These are phyloP conservation scores for Acanthochromis polyacanthus DNA, from an alignment of 2,113 vertebrate species.

Conservation along the genomic window DNA sequence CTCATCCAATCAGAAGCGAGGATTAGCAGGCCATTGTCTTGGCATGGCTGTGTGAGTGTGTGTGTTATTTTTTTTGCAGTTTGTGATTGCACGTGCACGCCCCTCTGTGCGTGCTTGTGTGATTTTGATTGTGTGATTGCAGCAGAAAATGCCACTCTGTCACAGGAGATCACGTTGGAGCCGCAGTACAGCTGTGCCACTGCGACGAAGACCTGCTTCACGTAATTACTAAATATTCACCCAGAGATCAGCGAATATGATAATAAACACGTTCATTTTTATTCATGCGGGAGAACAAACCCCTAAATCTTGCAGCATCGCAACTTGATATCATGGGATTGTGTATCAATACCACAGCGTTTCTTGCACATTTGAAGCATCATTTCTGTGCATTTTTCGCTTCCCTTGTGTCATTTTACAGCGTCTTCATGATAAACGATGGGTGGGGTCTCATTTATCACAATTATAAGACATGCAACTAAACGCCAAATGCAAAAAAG, in stretches of 20 bases:
- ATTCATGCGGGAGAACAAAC: background rate
- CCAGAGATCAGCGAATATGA: conserved; percentile 16
- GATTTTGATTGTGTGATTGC: conserved; percentile 9
- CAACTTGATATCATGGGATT: too few species aligned
- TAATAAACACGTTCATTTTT: too few species aligned
- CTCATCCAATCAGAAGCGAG: conserved; percentile 74
- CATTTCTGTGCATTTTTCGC: too few species aligned
- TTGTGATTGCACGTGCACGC: conserved; percentile 8
- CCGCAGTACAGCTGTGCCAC: conserved; percentile 49
- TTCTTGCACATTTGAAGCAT: too few species aligned
- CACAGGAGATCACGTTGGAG: conserved; percentile 50
- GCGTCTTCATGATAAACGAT: too few species aligned
- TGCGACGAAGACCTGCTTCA: conserved; percentile 36
- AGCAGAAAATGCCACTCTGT: conserved; percentile 62
- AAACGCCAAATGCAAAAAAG: too few species aligned
- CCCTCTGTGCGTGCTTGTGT: background rate
- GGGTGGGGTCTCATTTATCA: too few species aligned
- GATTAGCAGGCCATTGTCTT: conserved; percentile 83
- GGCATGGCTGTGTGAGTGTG: conserved; percentile 52
- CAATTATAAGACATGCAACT: too few species aligned
- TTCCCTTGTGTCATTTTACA: too few species aligned
- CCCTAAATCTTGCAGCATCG: background rate
- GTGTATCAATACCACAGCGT: too few species aligned
- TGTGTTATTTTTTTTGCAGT: conserved; percentile 38
- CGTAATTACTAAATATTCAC: conserved; percentile 16